Conservation (phyloP, 64 coral and sea anemone species). For the Montipora sp. region DNA sequence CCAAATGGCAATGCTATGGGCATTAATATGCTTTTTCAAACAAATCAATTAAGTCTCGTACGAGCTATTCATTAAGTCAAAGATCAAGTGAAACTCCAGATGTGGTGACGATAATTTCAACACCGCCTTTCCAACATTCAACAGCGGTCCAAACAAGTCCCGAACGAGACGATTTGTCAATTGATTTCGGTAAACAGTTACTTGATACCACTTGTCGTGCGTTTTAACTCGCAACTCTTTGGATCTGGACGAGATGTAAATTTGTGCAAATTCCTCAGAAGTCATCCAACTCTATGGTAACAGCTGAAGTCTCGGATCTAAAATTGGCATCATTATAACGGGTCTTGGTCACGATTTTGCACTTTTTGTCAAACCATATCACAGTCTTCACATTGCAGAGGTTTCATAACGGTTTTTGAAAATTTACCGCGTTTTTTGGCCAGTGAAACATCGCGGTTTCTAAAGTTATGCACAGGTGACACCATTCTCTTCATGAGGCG, state of each 20-base stretch:
- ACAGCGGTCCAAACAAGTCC: background rate
- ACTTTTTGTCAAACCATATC: background rate
- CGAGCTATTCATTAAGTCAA: constrained; percentile 36
- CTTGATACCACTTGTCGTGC: constrained; percentile 8
- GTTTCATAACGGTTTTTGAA: constrained; percentile 31
- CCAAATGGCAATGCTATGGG: constrained; percentile 11
- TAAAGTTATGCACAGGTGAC: constrained; percentile 6
- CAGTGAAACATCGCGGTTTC: constrained; percentile 22
- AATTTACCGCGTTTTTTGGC: constrained; percentile 48
- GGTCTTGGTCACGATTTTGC: background rate
- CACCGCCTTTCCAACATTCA: background rate
- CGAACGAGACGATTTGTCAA: background rate
- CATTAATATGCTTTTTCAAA: constrained; percentile 9
- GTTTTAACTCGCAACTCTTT: background rate
- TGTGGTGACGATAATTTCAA: constrained; percentile 31
- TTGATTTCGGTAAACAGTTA: constrained; percentile 1
- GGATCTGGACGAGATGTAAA: background rate
- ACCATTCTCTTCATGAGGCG: constrained; percentile 13
- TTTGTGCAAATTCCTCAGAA: no score
- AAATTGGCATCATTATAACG: background rate
- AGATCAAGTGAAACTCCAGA: constrained; percentile 33
- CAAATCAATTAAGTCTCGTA: constrained; percentile 18
- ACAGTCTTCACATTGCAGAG: background rate
- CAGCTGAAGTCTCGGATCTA: background rate
- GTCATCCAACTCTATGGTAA: constrained; percentile 11